Base-by-base conservation (phyloP, 2,797 vertebrate species). In the Yasuhikotakia modesta region DNA sequence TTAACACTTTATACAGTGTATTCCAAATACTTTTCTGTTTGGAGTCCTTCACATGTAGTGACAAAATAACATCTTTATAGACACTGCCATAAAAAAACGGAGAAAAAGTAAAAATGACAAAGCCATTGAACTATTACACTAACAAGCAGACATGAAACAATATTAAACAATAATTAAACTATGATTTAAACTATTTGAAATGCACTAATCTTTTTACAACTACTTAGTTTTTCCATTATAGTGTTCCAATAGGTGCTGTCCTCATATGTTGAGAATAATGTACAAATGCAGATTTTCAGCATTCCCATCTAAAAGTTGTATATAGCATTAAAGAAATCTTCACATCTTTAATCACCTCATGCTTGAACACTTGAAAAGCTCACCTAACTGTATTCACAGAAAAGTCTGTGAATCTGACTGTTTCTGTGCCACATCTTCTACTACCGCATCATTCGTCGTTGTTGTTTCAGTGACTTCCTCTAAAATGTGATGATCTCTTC, bases 401-500 rank as follows among this genome's bases (percentile, higher is more conserved):
- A 55, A 71, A 55, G 68, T 16, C 55, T 14, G 13, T 27, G 65
- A 21, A 53, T 55, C 0, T 58, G 80, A 71, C 13, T 46, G 55
- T 5, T 76, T 78, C n/a, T 67, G 60, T 21, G 73, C 60, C 30
- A 43, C 24, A 27, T 16, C 43, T 12, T 70, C 43, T 22, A 50
- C 53, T 1, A 10, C 50, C 55, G 70, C 46, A 65, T 77, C n/a
- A n/a, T n/a, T n/a, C n/a, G n/a, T 24, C 57, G 78, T 58, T 17
- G 55, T n/a, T 12, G 74, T 48, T 55, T 85, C 81, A 13, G 75
- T 48, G 14, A 72, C 76, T 14, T 66, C 73, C n/a, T 79, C 79
- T 58, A 82, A 79, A 70, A 85, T 71, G 17, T 53, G 70, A 48
- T 84, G 82, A 24, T 78, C 81, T 48, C 67, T 78, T 48, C 78